A percentile compares a stretch with the other conserved stretches of the same genome.
phyloP scores from a whole-genome alignment of 2,113 vertebrate species.

The Tylochromis polylepis region DNA sequence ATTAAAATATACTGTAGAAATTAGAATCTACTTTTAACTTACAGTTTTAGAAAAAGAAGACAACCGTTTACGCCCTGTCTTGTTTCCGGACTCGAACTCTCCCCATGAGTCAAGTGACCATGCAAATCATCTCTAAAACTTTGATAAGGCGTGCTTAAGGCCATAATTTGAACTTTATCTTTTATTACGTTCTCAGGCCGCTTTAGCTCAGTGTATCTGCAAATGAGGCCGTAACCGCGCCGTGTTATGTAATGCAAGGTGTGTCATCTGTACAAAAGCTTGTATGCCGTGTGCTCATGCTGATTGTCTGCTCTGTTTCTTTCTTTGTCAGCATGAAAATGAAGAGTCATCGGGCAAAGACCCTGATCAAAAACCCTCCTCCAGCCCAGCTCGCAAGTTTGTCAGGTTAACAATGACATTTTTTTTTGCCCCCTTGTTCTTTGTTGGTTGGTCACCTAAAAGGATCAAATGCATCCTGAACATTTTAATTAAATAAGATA shows the following conservation, averaged over 20 bases:
- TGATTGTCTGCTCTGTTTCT: conserved; percentile 5
- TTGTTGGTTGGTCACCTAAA: not conserved
- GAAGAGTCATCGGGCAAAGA: conserved; percentile 2
- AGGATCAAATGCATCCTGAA: not conserved
- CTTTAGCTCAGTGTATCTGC: not conserved
- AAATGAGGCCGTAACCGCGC: not conserved
- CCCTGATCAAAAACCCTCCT: not conserved
- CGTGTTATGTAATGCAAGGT: conserved; percentile 35
- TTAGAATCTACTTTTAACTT: not conserved
- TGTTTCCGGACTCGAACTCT: not conserved
- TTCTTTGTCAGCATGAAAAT: conserved; percentile 48
- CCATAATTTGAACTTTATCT: conserved; percentile 36
- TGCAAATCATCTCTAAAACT: conserved; percentile 38
- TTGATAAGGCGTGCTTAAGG: conserved; percentile 28
- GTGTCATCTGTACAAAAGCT: conserved; percentile 27
- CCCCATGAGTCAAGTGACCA: not conserved
- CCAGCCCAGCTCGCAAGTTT: conserved; percentile 59
- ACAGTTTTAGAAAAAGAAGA: not conserved
- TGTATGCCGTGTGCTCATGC: not conserved
- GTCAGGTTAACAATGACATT: conserved; percentile 60
- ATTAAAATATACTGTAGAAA: not conserved
- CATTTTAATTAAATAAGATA: not conserved
- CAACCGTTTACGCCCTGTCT: rapidly evolving
- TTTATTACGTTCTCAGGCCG: not conserved
- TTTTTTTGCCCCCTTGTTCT: not conserved